These are phyloP conservation scores for Corythornis cristatus DNA, from an alignment of 2,113 vertebrate genomes.

Conservation along the genomic window DNA sequence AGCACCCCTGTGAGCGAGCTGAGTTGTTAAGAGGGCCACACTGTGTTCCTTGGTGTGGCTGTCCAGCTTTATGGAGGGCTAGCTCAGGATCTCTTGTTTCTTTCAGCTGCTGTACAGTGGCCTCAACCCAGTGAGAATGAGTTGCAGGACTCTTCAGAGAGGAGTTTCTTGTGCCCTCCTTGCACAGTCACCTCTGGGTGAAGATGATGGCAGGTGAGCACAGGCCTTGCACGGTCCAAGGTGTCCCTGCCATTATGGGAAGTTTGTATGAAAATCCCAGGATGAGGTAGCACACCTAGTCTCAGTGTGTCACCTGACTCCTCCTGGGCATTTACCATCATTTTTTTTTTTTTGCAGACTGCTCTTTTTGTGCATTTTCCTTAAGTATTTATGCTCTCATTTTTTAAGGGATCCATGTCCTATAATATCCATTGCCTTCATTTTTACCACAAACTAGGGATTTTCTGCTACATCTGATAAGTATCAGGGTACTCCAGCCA, in stretches of 20 bases:
- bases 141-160: background rate
- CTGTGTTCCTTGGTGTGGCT: background rate
- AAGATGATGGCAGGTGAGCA: background rate
- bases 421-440: background rate
- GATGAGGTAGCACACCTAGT: too few species aligned
- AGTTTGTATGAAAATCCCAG: background rate
- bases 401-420: background rate
- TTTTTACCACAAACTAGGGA: background rate
- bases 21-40: accelerated
- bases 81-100: background rate
- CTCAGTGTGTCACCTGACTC: background rate
- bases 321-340: background rate
- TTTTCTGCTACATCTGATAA: background rate
- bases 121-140: background rate
- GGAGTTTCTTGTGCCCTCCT: background rate
- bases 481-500: background rate
- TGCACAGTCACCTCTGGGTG: background rate
- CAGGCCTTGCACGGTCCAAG: background rate
- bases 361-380: background rate
- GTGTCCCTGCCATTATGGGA: background rate
- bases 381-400: background rate
- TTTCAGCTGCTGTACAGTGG: background rate
- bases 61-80: background rate
- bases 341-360: background rate
- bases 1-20: background rate